phyloP scores from a whole-genome alignment of 1,140 invertebrate genomes.

The Conopomorpha cramerella region DNA sequence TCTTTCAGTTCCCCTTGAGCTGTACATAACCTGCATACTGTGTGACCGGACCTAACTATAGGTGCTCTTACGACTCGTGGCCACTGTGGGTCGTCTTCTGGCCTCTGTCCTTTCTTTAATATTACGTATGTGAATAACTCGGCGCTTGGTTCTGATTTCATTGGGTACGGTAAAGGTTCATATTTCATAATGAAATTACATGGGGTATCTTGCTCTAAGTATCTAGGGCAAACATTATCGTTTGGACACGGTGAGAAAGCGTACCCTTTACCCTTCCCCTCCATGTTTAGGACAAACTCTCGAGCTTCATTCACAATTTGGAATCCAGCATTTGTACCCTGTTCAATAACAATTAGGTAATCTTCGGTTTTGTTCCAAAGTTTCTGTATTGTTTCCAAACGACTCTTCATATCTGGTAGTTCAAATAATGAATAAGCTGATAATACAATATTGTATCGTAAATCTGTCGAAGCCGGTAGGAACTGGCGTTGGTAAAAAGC shows the following conservation, averaged over 20 bases:
- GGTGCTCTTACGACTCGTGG: slow-evolving; percentile 75
- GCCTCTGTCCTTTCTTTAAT: slow-evolving; percentile 74
- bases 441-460: slow-evolving; percentile 78
- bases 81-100: slow-evolving; percentile 65
- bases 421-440: slow-evolving; percentile 84
- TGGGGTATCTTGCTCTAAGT: slow-evolving; percentile 65
- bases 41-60: slow-evolving; percentile 68
- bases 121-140: slow-evolving; percentile 78
- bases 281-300: slow-evolving; percentile 68
- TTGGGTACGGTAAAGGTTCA: slow-evolving; percentile 58
- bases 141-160: slow-evolving; percentile 30
- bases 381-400: slow-evolving; percentile 74
- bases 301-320: slow-evolving; percentile 76
- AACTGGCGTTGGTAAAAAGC: slow-evolving; percentile 80
- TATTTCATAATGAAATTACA: slow-evolving; percentile 80
- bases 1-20: slow-evolving; percentile 74
- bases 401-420: slow-evolving; percentile 66
- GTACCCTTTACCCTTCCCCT: slow-evolving; percentile 54
- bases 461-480: slow-evolving; percentile 66
- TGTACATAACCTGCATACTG: slow-evolving; percentile 80
- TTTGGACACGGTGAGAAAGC: slow-evolving; percentile 87
- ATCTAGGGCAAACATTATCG: slow-evolving; percentile 74
- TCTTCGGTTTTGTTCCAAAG: slow-evolving; percentile 86
- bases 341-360: slow-evolving; percentile 84
- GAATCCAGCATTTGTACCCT: slow-evolving; percentile 81